Percentiles rank a stretch among this genome's conserved stretches.
Conservation (phyloP, 1,140 invertebrate genomes). For the Linepithema humile region DNA sequence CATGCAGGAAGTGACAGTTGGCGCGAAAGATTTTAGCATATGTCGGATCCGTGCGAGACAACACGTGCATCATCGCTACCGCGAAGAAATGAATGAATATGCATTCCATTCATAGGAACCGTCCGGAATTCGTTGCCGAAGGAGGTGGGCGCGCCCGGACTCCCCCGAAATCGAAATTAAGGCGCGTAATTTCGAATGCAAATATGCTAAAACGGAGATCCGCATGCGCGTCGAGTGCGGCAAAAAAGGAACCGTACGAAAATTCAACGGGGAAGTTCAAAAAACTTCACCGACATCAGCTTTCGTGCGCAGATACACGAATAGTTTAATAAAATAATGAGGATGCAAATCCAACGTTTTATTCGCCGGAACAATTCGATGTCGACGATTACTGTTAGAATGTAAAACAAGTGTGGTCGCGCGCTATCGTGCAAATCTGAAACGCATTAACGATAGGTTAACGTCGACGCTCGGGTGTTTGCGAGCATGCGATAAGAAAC, state of each 20-base stretch:
- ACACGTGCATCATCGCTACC: constrained; percentile 67
- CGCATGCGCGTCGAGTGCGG: background rate
- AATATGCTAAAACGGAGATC: background rate
- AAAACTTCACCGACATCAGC: background rate
- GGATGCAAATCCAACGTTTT: background rate
- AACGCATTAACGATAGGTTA: constrained; percentile 50
- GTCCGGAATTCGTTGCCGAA: constrained; percentile 20
- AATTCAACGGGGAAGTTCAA: background rate
- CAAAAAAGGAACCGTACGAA: background rate
- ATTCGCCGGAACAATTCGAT: background rate
- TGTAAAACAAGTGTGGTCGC: background rate
- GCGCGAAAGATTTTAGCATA: constrained; percentile 81
- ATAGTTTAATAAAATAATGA: background rate
- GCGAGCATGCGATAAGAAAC: constrained; percentile 45
- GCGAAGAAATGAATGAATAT: constrained; percentile 77
- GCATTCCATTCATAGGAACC: constrained; percentile 73
- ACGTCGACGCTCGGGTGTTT: background rate
- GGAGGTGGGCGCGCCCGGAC: background rate
- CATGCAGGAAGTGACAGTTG: constrained; percentile 82
- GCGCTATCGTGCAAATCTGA: constrained; percentile 15
- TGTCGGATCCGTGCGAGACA: constrained; percentile 72
- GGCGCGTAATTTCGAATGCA: constrained; percentile 2
- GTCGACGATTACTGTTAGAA: background rate
- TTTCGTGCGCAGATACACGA: too few relatives aligned
- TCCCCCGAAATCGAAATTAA: background rate